Evolutionary conservation across 2,797 vertebrate species (phyloP).

Genomic region (Pempheris klunzingeri): DNA sequence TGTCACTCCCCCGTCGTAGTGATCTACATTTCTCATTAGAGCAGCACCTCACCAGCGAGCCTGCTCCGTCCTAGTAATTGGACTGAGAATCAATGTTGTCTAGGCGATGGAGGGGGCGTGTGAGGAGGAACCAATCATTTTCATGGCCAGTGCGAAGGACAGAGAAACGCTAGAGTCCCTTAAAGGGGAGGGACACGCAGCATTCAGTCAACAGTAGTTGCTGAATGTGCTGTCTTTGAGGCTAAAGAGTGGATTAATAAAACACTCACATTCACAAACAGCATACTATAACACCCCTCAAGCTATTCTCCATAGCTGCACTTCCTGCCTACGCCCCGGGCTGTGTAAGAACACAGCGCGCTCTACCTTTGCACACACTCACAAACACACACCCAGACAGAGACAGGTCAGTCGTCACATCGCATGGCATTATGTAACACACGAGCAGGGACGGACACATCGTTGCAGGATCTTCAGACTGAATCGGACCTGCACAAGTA

Average conservation of each 20-base stretch:
- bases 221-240: constrained; percentile 19
- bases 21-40: constrained; percentile 70
- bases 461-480: constrained; percentile 15
- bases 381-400: constrained; percentile 32
- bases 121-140: constrained; percentile 71
- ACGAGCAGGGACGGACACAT: constrained; percentile 18
- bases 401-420: constrained; percentile 36
- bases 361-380: constrained; percentile 40
- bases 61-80: constrained; percentile 70
- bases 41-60: constrained; percentile 60
- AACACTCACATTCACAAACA: constrained; percentile 26
- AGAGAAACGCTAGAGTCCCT: constrained; percentile 41
- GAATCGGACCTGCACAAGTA: constrained; percentile 2
- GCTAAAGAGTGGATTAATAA: constrained; percentile 21
- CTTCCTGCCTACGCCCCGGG: not conserved
- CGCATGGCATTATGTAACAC: constrained; percentile 47
- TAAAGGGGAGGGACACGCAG: constrained; percentile 30
- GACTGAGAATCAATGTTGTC: constrained; percentile 83
- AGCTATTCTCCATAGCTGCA: constrained; percentile 44
- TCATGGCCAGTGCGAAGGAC: constrained; percentile 53
- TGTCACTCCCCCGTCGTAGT: constrained; percentile 54
- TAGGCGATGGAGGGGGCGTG: constrained; percentile 74
- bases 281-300: constrained; percentile 22
- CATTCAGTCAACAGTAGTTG: constrained; percentile 26
- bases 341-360: constrained; percentile 50